These are phyloP conservation scores for Oncorhynchus clarkii DNA, from an alignment of 2,113 vertebrate genomes.

Conservation along the genomic window DNA sequence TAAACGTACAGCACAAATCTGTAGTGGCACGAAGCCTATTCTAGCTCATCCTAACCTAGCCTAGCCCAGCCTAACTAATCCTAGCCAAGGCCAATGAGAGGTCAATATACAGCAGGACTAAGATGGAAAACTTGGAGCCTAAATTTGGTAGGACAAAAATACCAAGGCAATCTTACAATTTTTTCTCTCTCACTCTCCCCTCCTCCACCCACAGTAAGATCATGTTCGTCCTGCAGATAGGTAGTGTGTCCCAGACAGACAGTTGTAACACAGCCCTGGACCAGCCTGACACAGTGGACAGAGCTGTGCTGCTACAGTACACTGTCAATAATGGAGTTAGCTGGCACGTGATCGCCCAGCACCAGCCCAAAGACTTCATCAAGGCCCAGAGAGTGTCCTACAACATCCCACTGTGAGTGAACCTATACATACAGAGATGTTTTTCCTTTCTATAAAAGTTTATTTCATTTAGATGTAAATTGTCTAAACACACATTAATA, in stretches of 20 bases:
- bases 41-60: too few species aligned
- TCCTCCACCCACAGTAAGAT: constrained; percentile 85
- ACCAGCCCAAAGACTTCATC: constrained; percentile 97
- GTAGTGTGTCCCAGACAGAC: constrained; percentile 91
- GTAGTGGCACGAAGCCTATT: too few species aligned
- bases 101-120: too few species aligned
- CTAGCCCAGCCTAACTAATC: too few species aligned
- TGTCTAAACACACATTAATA: too few species aligned
- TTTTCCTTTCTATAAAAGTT: too few species aligned
- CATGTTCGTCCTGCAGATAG: constrained; percentile 99
- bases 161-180: too few species aligned
- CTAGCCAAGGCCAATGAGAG: too few species aligned
- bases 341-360: constrained; percentile 97
- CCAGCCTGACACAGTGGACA: constrained; percentile 86
- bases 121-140: too few species aligned
- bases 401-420: constrained; percentile 94
- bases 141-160: too few species aligned
- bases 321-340: constrained; percentile 94
- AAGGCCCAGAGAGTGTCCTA: constrained; percentile 98
- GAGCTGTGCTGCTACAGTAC: constrained; percentile 94
- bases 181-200: neutral
- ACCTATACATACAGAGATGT: neutral
- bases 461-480: too few species aligned
- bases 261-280: constrained; percentile 94
- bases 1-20: too few species aligned